These are phyloP conservation scores for Manis crassicaudata DNA, from an alignment of 2,797 vertebrate genomes.

Conservation along the genomic window DNA sequence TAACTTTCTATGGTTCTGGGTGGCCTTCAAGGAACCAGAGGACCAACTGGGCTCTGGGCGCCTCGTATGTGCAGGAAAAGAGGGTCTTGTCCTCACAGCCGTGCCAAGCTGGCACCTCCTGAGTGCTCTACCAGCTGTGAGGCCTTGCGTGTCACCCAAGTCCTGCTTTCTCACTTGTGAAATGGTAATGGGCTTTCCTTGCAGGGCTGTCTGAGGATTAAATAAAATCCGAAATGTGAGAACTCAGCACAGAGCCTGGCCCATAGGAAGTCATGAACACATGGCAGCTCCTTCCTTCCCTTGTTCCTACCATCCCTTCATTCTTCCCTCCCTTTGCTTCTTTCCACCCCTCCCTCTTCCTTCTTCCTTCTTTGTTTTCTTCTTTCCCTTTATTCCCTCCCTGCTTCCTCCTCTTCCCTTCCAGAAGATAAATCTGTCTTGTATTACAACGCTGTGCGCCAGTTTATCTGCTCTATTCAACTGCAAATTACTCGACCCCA, in stretches of 20 bases:
- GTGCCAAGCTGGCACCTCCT: neutral
- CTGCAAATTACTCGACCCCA: neutral
- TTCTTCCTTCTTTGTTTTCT: neutral
- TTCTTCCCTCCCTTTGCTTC: neutral
- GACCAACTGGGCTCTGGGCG: neutral
- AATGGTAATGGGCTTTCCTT: neutral
- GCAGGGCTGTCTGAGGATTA: neutral
- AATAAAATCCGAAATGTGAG: neutral
- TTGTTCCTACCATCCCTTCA: neutral
- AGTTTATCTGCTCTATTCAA: constrained; percentile 15
- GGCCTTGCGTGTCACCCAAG: neutral
- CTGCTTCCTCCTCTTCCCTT: constrained; percentile 21
- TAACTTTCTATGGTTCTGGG: neutral
- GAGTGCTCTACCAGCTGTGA: neutral
- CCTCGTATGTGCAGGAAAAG: neutral
- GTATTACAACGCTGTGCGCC: neutral
- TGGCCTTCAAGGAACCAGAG: neutral
- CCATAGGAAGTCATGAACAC: neutral
- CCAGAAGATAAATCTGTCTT: constrained; percentile 37
- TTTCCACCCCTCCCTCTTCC: neutral
- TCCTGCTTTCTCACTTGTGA: constrained; percentile 11
- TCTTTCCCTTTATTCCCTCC: neutral
- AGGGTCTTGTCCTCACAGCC: neutral
- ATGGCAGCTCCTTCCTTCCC: neutral
- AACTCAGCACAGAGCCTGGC: neutral